phyloP scores from a whole-genome alignment of 1,140 invertebrate species.

The Bradysia coprophila region DNA sequence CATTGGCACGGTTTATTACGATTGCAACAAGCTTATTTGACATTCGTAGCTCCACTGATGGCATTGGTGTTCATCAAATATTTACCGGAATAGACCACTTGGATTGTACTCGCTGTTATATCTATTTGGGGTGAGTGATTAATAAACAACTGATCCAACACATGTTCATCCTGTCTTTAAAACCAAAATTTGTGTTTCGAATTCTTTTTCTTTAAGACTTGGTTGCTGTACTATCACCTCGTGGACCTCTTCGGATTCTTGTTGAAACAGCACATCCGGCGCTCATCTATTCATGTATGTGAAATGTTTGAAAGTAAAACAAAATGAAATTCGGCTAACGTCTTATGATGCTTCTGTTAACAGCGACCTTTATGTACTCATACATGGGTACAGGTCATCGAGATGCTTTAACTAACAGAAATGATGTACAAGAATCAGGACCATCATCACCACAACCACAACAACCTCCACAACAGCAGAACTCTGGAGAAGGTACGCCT shows the following conservation, averaged over 20 bases:
- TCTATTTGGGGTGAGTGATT: conserved; percentile 81
- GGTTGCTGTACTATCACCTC: conserved; percentile 90
- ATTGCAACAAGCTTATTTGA: conserved; percentile 92
- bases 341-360: too few species aligned
- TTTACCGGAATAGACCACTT: conserved; percentile 96
- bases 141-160: too few species aligned
- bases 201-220: conserved; percentile 49
- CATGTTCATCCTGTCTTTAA: background rate
- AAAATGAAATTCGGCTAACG: too few species aligned
- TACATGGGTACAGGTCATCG: conserved; percentile 34
- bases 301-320: conserved; percentile 1
- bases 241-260: conserved; percentile 88
- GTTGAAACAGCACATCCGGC: conserved; percentile 98
- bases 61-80: conserved; percentile 99
- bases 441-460: background rate
- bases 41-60: conserved; percentile 93
- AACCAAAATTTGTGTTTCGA: too few species aligned
- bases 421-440: background rate
- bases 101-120: conserved; percentile 91
- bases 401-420: conserved; percentile 11
- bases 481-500: conserved; percentile 22
- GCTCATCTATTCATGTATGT: conserved; percentile 90
- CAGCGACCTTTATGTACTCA: conserved; percentile 56
- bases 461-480: conserved; percentile 6
- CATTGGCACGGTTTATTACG: conserved; percentile 94